Evolutionary conservation across 1,140 invertebrate species (phyloP).

Genomic region (Calephelis virginiensis): DNA sequence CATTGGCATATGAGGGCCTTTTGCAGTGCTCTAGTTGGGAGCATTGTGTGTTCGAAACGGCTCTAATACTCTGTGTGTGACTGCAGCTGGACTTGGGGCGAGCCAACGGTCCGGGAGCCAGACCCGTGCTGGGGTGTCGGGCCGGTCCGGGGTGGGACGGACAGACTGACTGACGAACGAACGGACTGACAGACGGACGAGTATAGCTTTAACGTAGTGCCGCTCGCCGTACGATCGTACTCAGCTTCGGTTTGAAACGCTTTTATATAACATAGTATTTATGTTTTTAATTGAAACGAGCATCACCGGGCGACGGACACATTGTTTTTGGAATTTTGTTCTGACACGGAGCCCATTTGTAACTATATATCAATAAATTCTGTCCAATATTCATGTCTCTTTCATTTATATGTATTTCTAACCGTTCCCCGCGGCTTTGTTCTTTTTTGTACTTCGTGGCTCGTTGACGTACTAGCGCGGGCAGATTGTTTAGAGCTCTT

Average conservation of each 20-base stretch:
- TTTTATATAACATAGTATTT: conserved; percentile 76
- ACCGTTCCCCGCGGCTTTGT: neutral
- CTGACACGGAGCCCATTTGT: conserved; percentile 62
- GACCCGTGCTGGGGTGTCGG: too few species aligned
- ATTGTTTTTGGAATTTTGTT: conserved; percentile 50
- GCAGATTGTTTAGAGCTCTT: too few species aligned
- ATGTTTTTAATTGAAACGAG: conserved; percentile 63
- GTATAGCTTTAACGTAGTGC: conserved; percentile 58
- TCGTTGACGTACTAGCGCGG: too few species aligned
- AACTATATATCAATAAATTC: conserved; percentile 72
- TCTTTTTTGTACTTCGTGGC: too few species aligned
- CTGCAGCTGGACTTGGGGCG: too few species aligned
- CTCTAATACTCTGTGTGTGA: too few species aligned
- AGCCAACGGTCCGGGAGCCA: too few species aligned
- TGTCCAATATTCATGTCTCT: conserved; percentile 59
- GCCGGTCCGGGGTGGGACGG: too few species aligned
- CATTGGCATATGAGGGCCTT: too few species aligned
- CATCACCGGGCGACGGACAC: conserved; percentile 17
- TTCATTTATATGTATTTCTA: conserved; percentile 37
- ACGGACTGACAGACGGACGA: conserved; percentile 27
- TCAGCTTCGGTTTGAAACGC: conserved; percentile 56
- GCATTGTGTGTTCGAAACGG: too few species aligned
- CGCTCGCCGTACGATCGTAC: conserved; percentile 38
- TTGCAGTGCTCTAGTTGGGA: too few species aligned
- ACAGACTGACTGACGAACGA: neutral